These are phyloP conservation scores for Gorsachius goisagi DNA, from an alignment of 2,113 vertebrate genomes.

Conservation along the genomic window DNA sequence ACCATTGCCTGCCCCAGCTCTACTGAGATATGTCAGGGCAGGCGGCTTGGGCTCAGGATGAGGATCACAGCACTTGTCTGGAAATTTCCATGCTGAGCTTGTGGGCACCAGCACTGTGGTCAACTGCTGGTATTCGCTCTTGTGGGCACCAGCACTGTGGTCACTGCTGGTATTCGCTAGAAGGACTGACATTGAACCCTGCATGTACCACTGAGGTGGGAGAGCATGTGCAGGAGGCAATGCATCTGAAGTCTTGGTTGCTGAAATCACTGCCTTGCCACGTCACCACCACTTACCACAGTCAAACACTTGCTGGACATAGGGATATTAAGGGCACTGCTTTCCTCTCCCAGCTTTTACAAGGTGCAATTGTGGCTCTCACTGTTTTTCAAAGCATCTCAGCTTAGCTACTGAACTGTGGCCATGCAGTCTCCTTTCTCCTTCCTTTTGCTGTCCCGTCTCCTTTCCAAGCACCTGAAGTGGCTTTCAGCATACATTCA, in stretches of 20 bases:
- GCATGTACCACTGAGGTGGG: neutral
- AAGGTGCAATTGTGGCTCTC: neutral
- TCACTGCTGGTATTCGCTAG: too few species aligned
- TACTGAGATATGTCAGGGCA: too few species aligned
- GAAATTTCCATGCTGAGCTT: fast-evolving
- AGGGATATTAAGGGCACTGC: neutral
- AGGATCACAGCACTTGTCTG: neutral
- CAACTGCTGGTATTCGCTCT: too few species aligned
- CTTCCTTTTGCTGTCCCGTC: neutral
- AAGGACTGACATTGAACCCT: neutral
- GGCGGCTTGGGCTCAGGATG: fast-evolving
- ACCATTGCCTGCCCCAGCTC: neutral
- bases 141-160: too few species aligned
- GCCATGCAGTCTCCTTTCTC: neutral
- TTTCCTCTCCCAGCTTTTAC: neutral
- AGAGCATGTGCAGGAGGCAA: fast-evolving
- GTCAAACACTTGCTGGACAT: neutral
- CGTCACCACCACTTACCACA: neutral
- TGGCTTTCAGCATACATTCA: neutral
- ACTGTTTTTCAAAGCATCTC: neutral
- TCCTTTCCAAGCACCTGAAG: neutral
- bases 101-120: neutral
- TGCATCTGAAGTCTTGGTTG: fast-evolving
- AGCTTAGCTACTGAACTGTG: neutral
- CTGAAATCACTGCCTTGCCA: neutral